These are phyloP conservation scores for Pteria penguin DNA, from an alignment of 2,888 invertebrate genomes.

Conservation along the genomic window DNA sequence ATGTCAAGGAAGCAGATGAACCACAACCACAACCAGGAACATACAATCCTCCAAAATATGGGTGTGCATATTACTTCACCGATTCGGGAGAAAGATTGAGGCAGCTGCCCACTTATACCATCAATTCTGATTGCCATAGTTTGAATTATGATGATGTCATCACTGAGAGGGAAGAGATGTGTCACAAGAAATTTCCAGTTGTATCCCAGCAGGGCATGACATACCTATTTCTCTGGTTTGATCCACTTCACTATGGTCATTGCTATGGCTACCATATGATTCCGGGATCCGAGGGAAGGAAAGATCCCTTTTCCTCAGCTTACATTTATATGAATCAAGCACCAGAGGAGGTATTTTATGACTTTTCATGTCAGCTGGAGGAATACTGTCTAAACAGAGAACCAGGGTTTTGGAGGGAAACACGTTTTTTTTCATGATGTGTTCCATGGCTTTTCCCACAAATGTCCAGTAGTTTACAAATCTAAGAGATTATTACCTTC, in stretches of 20 bases:
- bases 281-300: conserved; percentile 15
- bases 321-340: conserved; percentile 2
- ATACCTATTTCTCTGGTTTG: conserved; percentile 27
- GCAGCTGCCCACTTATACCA: conserved; percentile 4
- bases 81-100: conserved; percentile 6
- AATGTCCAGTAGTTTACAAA: conserved; percentile 8
- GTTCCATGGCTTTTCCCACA: conserved; percentile 18
- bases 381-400: conserved; percentile 27
- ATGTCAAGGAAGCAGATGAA: conserved; percentile 7
- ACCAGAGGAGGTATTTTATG: conserved; percentile 22
- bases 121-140: conserved; percentile 15
- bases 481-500: conserved; percentile 6
- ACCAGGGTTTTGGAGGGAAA: conserved; percentile 20
- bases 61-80: conserved; percentile 18
- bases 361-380: conserved; percentile 24
- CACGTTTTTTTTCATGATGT: conserved; percentile 20
- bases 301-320: background rate
- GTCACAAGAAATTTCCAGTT: conserved; percentile 17
- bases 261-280: conserved; percentile 27
- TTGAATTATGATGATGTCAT: conserved; percentile 16
- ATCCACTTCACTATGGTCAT: conserved; percentile 23
- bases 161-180: background rate
- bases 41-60: conserved; percentile 19
- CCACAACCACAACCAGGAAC: background rate
- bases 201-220: conserved; percentile 20